Conservation (phyloP, 2,888 invertebrate species). For the Ochropleura plecta region DNA sequence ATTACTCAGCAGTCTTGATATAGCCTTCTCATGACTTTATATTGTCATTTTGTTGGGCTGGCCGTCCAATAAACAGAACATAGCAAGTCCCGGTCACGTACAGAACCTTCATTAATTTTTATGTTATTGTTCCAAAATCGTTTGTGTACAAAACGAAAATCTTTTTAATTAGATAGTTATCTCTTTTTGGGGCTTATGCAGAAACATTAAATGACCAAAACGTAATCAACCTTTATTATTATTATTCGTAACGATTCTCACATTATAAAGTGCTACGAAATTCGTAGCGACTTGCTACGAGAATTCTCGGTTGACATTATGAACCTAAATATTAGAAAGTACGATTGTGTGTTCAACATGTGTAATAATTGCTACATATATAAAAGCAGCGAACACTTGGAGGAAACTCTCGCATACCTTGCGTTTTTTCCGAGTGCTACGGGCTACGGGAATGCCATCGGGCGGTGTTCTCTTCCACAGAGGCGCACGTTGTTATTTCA, state of each 20-base stretch:
- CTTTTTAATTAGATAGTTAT: conserved; percentile 39
- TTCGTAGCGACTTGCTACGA: conserved; percentile 37
- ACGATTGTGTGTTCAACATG: conserved; percentile 21
- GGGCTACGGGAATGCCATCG: conserved; percentile 47
- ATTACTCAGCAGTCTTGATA: conserved; percentile 61
- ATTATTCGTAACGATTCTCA: conserved; percentile 1
- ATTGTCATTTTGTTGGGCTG: conserved; percentile 51
- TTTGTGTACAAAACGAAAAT: conserved; percentile 38
- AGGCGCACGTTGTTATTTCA: conserved; percentile 68
- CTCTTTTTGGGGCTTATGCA: neutral
- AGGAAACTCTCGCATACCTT: conserved; percentile 46
- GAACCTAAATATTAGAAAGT: conserved; percentile 15
- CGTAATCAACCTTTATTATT: neutral
- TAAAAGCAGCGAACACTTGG: conserved; percentile 44
- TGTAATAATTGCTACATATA: conserved; percentile 49
- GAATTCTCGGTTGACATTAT: neutral
- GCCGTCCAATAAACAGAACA: conserved; percentile 56
- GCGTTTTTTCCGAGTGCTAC: conserved; percentile 60
- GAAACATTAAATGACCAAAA: conserved; percentile 18
- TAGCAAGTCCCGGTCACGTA: conserved; percentile 54
- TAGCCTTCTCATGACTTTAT: conserved; percentile 49
- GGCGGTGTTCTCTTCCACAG: conserved; percentile 65
- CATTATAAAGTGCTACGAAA: conserved; percentile 24
- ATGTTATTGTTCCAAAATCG: conserved; percentile 54
- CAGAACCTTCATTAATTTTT: conserved; percentile 63